Conservation (phyloP, 37 sponge, comb jelly and placozoan species). For the Lycopodina hypogea region DNA sequence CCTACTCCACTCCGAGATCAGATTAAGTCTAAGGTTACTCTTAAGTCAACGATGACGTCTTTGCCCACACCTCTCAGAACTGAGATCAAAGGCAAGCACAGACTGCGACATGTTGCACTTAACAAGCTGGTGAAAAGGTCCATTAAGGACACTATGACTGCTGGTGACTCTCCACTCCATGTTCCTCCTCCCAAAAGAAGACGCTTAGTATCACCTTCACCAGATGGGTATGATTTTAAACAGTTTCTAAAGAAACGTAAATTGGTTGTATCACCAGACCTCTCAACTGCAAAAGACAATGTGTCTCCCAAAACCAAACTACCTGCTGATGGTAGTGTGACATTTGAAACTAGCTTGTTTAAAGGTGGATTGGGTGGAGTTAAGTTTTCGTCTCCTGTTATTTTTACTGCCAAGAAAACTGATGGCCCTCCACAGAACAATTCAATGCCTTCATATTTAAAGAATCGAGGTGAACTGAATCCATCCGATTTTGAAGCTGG, state of each 20-base stretch:
- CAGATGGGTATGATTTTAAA: constrained; percentile 32
- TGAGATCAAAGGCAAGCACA: constrained; percentile 34
- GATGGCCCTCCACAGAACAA: background rate
- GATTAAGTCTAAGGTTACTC: constrained; percentile 23
- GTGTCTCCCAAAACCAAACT: constrained; percentile 20
- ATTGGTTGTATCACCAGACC: background rate
- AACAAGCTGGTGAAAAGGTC: constrained; percentile 19
- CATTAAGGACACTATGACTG: constrained; percentile 15
- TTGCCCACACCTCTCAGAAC: constrained; percentile 57
- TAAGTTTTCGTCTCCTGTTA: constrained; percentile 47
- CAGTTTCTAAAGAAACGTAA: constrained; percentile 4
- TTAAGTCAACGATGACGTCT: constrained; percentile 30
- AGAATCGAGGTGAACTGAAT: background rate
- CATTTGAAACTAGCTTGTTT: constrained; percentile 21
- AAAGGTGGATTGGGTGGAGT: background rate
- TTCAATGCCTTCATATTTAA: constrained; percentile 2
- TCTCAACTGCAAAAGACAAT: constrained; percentile 19
- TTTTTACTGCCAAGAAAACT: constrained; percentile 39
- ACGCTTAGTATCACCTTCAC: constrained; percentile 7
- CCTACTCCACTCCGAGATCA: constrained; percentile 56
- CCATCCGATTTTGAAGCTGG: background rate
- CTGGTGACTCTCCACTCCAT: constrained; percentile 28
- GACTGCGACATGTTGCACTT: constrained; percentile 11
- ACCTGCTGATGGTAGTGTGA: constrained; percentile 19
- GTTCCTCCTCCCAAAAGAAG: constrained; percentile 44